Percentiles rank a stretch among this genome's conserved stretches.
phyloP scores from a whole-genome alignment of 2,797 vertebrate species.

The Sciurus vulgaris region DNA sequence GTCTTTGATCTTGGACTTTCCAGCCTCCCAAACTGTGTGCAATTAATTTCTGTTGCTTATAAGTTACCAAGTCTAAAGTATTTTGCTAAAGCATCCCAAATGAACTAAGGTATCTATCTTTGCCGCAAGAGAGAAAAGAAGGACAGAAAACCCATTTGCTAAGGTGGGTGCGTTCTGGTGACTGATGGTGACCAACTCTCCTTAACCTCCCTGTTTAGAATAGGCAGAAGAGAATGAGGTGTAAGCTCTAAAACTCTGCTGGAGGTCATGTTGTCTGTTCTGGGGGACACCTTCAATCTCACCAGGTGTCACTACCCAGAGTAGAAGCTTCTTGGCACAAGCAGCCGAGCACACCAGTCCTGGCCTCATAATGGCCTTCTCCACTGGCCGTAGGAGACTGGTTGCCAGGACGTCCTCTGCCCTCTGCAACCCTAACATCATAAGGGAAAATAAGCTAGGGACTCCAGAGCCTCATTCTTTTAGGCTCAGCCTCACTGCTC shows the following conservation, averaged over 20 bases:
- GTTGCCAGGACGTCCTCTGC: background rate
- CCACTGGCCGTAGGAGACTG: background rate
- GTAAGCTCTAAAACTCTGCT: background rate
- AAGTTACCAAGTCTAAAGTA: background rate
- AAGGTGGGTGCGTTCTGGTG: background rate
- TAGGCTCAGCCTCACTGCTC: background rate
- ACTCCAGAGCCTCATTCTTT: background rate
- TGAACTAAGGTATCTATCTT: background rate
- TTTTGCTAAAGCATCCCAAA: background rate
- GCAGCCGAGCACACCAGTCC: background rate
- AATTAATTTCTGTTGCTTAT: background rate
- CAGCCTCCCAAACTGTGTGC: background rate
- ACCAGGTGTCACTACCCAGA: background rate
- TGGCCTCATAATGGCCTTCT: background rate
- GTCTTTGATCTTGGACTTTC: background rate
- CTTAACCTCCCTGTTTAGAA: background rate
- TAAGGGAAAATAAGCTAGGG: background rate
- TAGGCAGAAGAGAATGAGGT: background rate
- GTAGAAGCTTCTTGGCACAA: background rate
- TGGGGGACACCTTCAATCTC: background rate
- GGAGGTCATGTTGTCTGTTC: background rate
- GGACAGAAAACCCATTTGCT: background rate
- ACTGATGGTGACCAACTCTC: background rate
- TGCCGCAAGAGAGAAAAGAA: background rate
- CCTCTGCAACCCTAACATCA: background rate